Base-by-base conservation (phyloP, 1,140 invertebrate genomes). In the Drosophila busckii region DNA sequence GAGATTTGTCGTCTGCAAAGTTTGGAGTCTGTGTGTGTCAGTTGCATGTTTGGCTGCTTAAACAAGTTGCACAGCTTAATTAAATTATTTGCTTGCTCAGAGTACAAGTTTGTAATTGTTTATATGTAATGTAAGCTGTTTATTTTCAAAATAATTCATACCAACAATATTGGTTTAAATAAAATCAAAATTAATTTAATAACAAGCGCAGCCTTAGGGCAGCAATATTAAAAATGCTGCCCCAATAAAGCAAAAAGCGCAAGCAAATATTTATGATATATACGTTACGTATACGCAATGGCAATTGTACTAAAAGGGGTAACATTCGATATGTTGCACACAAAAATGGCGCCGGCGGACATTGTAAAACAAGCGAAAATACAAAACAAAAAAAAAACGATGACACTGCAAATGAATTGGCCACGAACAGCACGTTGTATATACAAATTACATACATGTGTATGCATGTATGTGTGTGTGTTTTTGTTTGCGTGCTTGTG, bases 371-470 rank as follows among this genome's bases (percentile, higher is more conserved):
- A 31, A 31, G 32, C 31, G 25, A 31, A 61, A 55, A 23, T 32
- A 26, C 17, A 55, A 28, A 17, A 9, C 17, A n/a, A 16, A 41
- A 22, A 40, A 23, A 46, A 38, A 76, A 68, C 58, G 28, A 62
- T 80, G 71, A 65, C 56, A 71, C 58, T 50, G 32, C 42, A 78
- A 80, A 80, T 80, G 54, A 80, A 80, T 78, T 78, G 58, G 49
- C 44, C 49, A 46, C 22, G 45, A 38, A 44, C 32, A 20, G 12
- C 25, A 64, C 49, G 46, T 55, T 60, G 53, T 31, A 29, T 38
- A 42, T 32, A 28, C 4, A 3, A 25, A 5, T 32, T 23, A 4
- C 12, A 10, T 35, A 0, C 20, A 0, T 22, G 9, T 22, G 7
- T 52, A n/a, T 35, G 35, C 22, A 26, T 41, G 26, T 44, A 5